Percentiles rank a stretch among this genome's conserved stretches.
These are phyloP conservation scores for Tribolium freemani DNA, from an alignment of 2,888 invertebrate genomes.

Conservation along the genomic window DNA sequence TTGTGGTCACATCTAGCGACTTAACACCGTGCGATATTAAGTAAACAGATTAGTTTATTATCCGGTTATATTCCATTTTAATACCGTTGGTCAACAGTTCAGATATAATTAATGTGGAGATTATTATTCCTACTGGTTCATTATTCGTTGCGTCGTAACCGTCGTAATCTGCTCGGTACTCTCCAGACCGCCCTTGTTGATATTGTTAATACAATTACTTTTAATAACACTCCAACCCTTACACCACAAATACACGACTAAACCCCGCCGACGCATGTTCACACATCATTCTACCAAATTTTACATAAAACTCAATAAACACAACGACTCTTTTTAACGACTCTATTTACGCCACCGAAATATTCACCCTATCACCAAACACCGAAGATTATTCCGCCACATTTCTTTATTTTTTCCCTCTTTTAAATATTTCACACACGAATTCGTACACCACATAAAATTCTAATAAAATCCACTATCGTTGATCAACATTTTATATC, in stretches of 20 bases:
- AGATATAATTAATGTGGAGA: conserved; percentile 64
- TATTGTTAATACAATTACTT: conserved; percentile 47
- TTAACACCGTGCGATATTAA: conserved; percentile 61
- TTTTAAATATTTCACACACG: conserved; percentile 37
- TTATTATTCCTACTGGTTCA: conserved; percentile 61
- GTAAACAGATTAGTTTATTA: conserved; percentile 65
- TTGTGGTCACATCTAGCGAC: conserved; percentile 52
- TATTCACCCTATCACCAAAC: conserved; percentile 38
- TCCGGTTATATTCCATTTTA: conserved; percentile 62
- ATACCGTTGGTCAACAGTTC: conserved; percentile 65
- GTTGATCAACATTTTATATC: conserved; percentile 26
- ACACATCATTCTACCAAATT: conserved; percentile 24
- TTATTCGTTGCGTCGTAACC: conserved; percentile 52
- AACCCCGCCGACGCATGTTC: conserved; percentile 22
- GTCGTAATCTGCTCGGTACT: conserved; percentile 45
- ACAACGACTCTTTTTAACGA: conserved; percentile 10
- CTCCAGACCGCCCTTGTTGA: conserved; percentile 44
- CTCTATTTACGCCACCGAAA: conserved; percentile 40
- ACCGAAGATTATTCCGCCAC: conserved; percentile 45
- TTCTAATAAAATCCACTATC: conserved; percentile 39
- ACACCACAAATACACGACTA: conserved; percentile 20
- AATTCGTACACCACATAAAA: conserved; percentile 37
- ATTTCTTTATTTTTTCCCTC: conserved; percentile 15
- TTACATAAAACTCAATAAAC: conserved; percentile 37
- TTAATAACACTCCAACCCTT: conserved; percentile 39